phyloP scores from a whole-genome alignment of 2,888 invertebrate genomes.

The Oithona nana region DNA sequence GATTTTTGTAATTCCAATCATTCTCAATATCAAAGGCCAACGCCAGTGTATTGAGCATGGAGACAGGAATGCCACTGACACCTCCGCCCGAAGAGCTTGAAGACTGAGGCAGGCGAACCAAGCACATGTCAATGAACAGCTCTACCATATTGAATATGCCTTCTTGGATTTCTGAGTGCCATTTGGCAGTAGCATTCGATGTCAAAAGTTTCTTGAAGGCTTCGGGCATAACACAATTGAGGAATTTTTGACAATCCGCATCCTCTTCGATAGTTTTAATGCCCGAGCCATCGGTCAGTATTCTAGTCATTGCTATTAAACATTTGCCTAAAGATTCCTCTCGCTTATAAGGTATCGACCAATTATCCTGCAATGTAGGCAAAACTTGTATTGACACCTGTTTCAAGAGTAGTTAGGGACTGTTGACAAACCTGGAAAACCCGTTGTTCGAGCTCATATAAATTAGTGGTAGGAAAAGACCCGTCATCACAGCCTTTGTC shows the following conservation, averaged over 20 bases:
- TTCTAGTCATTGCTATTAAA: slow-evolving; percentile 28
- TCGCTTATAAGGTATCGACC: slow-evolving; percentile 33
- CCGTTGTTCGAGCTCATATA: slow-evolving; percentile 31
- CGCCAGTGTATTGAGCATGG: slow-evolving; percentile 24
- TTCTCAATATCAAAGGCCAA: slow-evolving; percentile 30
- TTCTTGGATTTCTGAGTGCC: slow-evolving; percentile 32
- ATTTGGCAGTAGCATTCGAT: slow-evolving; percentile 30
- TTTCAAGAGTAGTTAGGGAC: not conserved
- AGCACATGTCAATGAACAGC: slow-evolving; percentile 29
- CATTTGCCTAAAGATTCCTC: slow-evolving; percentile 34
- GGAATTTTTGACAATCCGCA: slow-evolving; percentile 30
- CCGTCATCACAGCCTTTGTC: slow-evolving; percentile 18
- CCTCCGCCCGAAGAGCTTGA: no score
- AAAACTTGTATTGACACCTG: not conserved
- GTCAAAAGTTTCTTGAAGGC: slow-evolving; percentile 32
- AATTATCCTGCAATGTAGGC: slow-evolving; percentile 25
- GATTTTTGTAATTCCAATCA: slow-evolving; percentile 31
- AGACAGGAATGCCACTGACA: slow-evolving; percentile 28
- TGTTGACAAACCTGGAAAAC: slow-evolving; percentile 28
- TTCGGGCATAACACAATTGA: slow-evolving; percentile 31
- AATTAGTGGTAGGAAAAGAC: slow-evolving; percentile 31
- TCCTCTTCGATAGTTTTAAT: slow-evolving; percentile 29
- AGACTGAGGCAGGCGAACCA: slow-evolving; percentile 27
- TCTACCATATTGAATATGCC: slow-evolving; percentile 33
- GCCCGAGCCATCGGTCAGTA: slow-evolving; percentile 28